Base-by-base conservation (phyloP, 2,113 vertebrate species). In the Psilopogon haemacephalus region DNA sequence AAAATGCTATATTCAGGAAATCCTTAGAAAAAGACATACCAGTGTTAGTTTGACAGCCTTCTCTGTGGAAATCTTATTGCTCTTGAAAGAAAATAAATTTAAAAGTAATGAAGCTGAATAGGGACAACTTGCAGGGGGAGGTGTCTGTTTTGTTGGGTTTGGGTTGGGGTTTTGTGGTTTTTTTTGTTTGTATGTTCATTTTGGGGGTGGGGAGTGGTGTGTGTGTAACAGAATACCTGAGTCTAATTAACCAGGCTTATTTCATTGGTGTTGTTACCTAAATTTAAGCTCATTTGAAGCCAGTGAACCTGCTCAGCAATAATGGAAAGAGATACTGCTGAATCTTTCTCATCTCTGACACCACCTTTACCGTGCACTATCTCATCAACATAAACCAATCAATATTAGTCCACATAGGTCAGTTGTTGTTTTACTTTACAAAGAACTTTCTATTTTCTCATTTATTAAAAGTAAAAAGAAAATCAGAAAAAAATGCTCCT, bases 11-110 rank as follows among this genome's bases (percentile, higher is more conserved):
- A 60, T 65, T 88, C 38, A 42, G 27, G 30, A 87, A 84, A 74
- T 72, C 90, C 84, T 86, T 65, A 33, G 56, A 91, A 78, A 95
- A 84, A 14, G 7, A 77, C 32, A 55, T 37, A 83, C 18, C 21
- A 55, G 79, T 16, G 68, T 88, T 85, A 65, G 87, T 52, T 88
- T 90, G 76, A 89, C 78, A 87, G 37, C 18, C 12, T 81, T 77
- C 55, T 56, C 42, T 27, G n/a, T 21, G 46, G 56, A 88, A 70
- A 38, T 5, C 0, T 28, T 77, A 40, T 64, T 63, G 71, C 27
- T 62, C 17, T 67, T 91, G 38, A 74, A 86, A 85, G 30, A 79
- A 95, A 90, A 71, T 48, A 84, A 86, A 94, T 94, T 86, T 76
- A 72, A 90, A 84, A 91, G 7, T 69, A 38, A 67, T 17, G 48